These are phyloP conservation scores for Elymnias hypermnestra DNA, from an alignment of 1,140 invertebrate species.

Conservation along the genomic window DNA sequence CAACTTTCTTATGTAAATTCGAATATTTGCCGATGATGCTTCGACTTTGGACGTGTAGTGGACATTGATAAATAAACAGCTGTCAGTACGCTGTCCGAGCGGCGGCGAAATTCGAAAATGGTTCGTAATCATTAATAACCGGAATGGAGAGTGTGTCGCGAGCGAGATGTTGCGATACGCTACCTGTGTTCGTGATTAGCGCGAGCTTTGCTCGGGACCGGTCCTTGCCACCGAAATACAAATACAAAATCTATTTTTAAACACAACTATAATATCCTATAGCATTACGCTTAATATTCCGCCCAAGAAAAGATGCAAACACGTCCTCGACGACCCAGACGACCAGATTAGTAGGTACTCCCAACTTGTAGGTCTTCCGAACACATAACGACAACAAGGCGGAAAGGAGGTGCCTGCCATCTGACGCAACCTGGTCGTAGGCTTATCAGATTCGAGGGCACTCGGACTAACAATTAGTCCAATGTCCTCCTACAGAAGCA, in stretches of 20 bases:
- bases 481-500: too few species aligned
- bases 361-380: too few species aligned
- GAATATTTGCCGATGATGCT: constrained; percentile 45
- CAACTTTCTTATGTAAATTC: constrained; percentile 42
- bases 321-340: too few species aligned
- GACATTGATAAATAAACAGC: constrained; percentile 63
- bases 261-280: too few species aligned
- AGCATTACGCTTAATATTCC: too few species aligned
- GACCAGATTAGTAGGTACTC: too few species aligned
- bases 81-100: constrained; percentile 46
- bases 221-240: constrained; percentile 9
- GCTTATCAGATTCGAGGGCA: too few species aligned
- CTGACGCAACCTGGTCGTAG: too few species aligned
- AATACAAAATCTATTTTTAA: constrained; percentile 16
- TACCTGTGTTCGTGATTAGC: constrained; percentile 57
- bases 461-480: too few species aligned
- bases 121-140: constrained; percentile 55
- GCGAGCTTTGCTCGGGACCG: constrained; percentile 2
- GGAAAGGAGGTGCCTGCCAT: too few species aligned
- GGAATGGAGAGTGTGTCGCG: constrained; percentile 51
- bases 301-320: too few species aligned
- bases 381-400: too few species aligned
- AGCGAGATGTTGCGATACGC: constrained; percentile 48
- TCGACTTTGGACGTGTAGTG: constrained; percentile 22
- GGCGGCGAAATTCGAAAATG: constrained; percentile 48